A percentile compares a stretch with the other conserved stretches of the same genome.
These are phyloP conservation scores for Physella acuta DNA, from an alignment of 1,140 invertebrate genomes.

Conservation along the genomic window DNA sequence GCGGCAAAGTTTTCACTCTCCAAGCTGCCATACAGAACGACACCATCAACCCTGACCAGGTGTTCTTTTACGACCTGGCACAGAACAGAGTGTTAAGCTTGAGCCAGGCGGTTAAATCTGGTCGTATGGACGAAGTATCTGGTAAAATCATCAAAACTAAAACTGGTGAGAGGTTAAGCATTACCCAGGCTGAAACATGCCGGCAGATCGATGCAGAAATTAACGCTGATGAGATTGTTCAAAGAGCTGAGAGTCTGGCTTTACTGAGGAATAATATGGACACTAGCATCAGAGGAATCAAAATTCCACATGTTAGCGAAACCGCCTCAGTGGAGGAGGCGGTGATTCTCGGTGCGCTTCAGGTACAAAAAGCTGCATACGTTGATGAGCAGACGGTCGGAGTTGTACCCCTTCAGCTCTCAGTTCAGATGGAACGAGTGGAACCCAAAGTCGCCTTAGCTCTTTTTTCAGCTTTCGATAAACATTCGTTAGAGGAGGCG, in stretches of 20 bases:
- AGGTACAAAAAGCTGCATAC: constrained; percentile 42
- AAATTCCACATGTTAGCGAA: constrained; percentile 30
- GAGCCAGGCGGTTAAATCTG: constrained; percentile 42
- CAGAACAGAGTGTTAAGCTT: constrained; percentile 43
- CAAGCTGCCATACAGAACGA: constrained; percentile 76
- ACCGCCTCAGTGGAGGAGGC: constrained; percentile 47
- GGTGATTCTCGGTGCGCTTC: constrained; percentile 41
- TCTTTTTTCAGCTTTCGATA: constrained; percentile 69
- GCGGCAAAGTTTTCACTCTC: constrained; percentile 46
- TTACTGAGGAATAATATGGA: constrained; percentile 41
- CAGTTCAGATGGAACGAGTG: constrained; percentile 43
- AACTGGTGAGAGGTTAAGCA: constrained; percentile 42
- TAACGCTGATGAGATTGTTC: constrained; percentile 40
- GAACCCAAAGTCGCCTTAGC: constrained; percentile 62
- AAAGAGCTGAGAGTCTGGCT: constrained; percentile 39
- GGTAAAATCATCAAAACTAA: constrained; percentile 45
- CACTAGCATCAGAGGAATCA: constrained; percentile 36
- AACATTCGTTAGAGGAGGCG: constrained; percentile 67
- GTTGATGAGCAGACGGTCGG: constrained; percentile 35
- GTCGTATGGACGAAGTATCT: constrained; percentile 42
- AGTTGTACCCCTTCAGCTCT: constrained; percentile 36
- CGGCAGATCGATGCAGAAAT: constrained; percentile 43
- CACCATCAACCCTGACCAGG: constrained; percentile 72
- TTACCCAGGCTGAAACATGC: constrained; percentile 43
- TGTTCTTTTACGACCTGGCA: constrained; percentile 48